These are phyloP conservation scores for Dascyllus trimaculatus DNA, from an alignment of 2,113 vertebrate genomes.

Conservation along the genomic window DNA sequence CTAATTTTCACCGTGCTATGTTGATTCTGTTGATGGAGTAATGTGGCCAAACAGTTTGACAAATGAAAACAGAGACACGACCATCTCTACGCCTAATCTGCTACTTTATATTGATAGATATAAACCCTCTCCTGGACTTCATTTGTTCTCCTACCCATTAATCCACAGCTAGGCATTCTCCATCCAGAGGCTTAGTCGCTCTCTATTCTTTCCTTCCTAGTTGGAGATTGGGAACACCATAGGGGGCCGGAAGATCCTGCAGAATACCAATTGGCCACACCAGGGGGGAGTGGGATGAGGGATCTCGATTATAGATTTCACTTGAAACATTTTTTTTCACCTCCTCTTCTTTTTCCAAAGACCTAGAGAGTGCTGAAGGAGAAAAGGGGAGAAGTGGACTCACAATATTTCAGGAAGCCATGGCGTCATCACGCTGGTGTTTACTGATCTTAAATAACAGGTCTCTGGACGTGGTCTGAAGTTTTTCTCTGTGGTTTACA, in stretches of 20 bases:
- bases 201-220: slow-evolving; percentile 85
- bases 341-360: slow-evolving; percentile 58
- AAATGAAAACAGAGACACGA: slow-evolving; percentile 72
- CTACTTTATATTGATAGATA: slow-evolving; percentile 84
- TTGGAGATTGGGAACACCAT: slow-evolving; percentile 84
- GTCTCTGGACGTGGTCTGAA: slow-evolving; percentile 27
- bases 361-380: slow-evolving; percentile 58
- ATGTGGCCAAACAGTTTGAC: slow-evolving; percentile 70
- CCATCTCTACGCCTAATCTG: slow-evolving; percentile 73
- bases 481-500: slow-evolving; percentile 64
- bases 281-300: slow-evolving; percentile 79
- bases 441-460: slow-evolving; percentile 70
- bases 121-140: slow-evolving; percentile 83
- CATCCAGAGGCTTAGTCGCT: slow-evolving; percentile 83
- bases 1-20: slow-evolving; percentile 62
- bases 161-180: slow-evolving; percentile 82
- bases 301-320: slow-evolving; percentile 88
- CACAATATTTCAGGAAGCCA: slow-evolving; percentile 37
- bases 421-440: slow-evolving; percentile 48
- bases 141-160: slow-evolving; percentile 86
- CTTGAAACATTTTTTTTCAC: slow-evolving; percentile 78
- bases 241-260: slow-evolving; percentile 82
- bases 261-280: slow-evolving; percentile 88
- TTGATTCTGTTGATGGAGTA: slow-evolving; percentile 64
- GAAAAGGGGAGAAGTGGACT: slow-evolving; percentile 48